Evolutionary conservation across 1,140 invertebrate species (phyloP).

Genomic region (Trichonephila inaurata): DNA sequence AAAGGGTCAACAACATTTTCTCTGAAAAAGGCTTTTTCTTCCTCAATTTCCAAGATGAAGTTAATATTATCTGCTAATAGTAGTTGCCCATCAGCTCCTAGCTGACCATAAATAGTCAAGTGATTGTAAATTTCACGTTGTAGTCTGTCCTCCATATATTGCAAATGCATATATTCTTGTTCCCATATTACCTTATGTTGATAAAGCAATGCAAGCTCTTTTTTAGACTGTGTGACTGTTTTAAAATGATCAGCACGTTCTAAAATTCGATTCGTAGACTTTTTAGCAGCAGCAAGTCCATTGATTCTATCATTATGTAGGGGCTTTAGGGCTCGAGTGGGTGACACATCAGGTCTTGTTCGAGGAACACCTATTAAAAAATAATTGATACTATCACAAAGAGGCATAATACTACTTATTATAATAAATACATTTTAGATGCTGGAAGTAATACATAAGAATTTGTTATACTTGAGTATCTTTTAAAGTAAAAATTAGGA

Average conservation of each 20-base stretch:
- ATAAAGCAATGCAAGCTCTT: constrained; percentile 71
- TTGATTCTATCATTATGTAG: constrained; percentile 68
- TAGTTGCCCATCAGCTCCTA: constrained; percentile 61
- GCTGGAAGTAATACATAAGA: not conserved
- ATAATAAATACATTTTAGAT: not conserved
- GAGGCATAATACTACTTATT: not conserved
- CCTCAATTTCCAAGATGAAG: constrained; percentile 74
- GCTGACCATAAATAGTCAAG: constrained; percentile 71
- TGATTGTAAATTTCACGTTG: constrained; percentile 75
- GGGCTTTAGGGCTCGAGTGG: constrained; percentile 94
- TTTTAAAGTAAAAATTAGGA: too few relatives aligned
- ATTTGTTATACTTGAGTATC: not conserved
- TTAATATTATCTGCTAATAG: constrained; percentile 72
- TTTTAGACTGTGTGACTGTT: constrained; percentile 59
- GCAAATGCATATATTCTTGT: constrained; percentile 75
- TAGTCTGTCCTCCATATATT: constrained; percentile 74
- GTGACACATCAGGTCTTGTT: constrained; percentile 54
- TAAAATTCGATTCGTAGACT: constrained; percentile 53
- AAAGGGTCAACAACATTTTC: constrained; percentile 76
- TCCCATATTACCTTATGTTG: constrained; percentile 77
- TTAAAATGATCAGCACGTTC: constrained; percentile 74
- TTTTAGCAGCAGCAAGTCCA: constrained; percentile 60
- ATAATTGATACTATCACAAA: not conserved
- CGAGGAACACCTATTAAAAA: constrained; percentile 62
- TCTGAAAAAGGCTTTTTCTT: constrained; percentile 73